Percentiles rank a stretch among this genome's conserved stretches.
Conservation (phyloP, 2,797 vertebrate genomes). For the Triplophysa bombifrons region DNA sequence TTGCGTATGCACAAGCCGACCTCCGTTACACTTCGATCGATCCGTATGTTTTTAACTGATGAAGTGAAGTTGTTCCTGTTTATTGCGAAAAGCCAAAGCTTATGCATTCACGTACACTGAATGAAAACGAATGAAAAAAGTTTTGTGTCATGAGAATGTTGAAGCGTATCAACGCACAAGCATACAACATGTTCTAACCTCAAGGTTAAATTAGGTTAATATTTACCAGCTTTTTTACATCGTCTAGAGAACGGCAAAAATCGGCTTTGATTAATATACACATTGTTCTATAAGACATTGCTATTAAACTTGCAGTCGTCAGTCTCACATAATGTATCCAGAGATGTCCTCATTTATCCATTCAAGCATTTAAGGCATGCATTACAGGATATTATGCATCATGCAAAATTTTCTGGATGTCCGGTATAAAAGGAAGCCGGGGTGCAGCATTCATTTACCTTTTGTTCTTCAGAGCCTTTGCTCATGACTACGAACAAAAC, state of each 20-base stretch:
- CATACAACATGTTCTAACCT: constrained; percentile 16
- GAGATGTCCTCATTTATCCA: neutral
- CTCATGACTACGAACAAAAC: too few species aligned
- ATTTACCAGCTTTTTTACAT: constrained; percentile 21
- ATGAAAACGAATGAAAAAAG: too few species aligned
- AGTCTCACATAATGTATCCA: neutral
- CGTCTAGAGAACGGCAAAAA: constrained; percentile 5
- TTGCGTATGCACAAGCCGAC: too few species aligned
- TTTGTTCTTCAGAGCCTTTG: too few species aligned
- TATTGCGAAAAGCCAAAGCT: too few species aligned
- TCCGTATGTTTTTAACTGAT: too few species aligned
- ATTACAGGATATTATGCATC: neutral
- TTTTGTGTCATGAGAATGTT: neutral
- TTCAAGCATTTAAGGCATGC: neutral
- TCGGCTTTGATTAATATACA: constrained; percentile 12
- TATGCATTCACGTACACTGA: too few species aligned
- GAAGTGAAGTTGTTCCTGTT: too few species aligned
- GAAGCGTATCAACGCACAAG: neutral
- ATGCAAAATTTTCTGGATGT: neutral
- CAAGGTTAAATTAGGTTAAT: constrained; percentile 36
- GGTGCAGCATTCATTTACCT: too few species aligned
- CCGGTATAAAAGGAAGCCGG: too few species aligned
- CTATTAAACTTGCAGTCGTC: constrained; percentile 1
- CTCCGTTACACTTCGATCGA: too few species aligned
- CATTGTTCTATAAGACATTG: neutral